Percentiles rank a stretch among this genome's conserved stretches.
Evolutionary conservation across 2,888 invertebrate species (phyloP).

Genomic region (Eulithis testata): DNA sequence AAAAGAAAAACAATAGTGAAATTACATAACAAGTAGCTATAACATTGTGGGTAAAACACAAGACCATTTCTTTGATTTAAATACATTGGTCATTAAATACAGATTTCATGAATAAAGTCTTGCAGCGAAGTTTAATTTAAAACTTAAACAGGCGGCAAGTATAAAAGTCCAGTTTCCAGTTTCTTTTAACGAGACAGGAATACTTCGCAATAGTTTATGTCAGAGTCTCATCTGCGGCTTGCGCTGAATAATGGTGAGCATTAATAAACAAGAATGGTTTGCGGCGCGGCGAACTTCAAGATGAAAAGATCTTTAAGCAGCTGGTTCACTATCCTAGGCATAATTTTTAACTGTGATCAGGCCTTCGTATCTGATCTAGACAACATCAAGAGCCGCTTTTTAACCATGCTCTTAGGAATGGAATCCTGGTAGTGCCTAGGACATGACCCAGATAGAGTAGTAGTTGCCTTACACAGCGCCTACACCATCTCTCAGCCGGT

Average conservation of each 20-base stretch:
- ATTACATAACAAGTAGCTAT: not conserved
- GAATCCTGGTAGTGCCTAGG: no score
- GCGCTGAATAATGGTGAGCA: constrained; percentile 75
- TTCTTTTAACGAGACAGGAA: constrained; percentile 70
- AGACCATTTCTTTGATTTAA: no score
- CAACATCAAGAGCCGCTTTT: no score
- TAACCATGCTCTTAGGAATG: no score
- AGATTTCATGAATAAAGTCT: not conserved
- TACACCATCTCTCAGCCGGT: no score
- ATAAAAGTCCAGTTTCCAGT: constrained; percentile 68
- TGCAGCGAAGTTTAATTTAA: constrained; percentile 38
- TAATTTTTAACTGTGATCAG: no score
- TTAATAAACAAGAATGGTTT: constrained; percentile 78
- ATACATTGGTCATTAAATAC: not conserved
- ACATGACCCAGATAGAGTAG: no score
- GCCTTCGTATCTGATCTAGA: no score
- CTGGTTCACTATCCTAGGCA: constrained; percentile 12
- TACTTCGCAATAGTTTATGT: constrained; percentile 70
- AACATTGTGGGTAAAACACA: no score
- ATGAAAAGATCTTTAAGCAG: constrained; percentile 36
- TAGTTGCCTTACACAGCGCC: no score
- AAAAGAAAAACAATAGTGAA: no score
- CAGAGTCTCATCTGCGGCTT: constrained; percentile 77
- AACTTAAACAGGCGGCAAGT: constrained; percentile 55
- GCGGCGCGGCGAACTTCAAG: constrained; percentile 59